Base-by-base conservation (phyloP, 2,888 invertebrate species). In the Chrysina gloriosa region DNA sequence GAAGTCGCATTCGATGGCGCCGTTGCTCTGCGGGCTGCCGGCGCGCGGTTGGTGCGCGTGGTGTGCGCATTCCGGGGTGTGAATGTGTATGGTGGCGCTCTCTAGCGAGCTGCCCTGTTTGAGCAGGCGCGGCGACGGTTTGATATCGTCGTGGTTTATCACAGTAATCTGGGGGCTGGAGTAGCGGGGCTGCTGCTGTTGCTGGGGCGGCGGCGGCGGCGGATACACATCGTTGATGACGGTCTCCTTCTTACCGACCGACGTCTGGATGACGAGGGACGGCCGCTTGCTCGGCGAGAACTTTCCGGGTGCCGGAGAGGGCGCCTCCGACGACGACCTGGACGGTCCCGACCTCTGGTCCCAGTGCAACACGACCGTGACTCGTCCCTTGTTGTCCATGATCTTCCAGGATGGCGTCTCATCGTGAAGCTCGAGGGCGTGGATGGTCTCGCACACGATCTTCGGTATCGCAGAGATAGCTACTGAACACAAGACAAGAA, bases 361-460 rank as follows among this genome's bases (percentile, higher is more conserved):
- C 96, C 96, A 96, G 86, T 96, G 95, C 84, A 96, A 88, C 84
- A 96, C 96, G 87, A 96, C 95, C 81, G 96, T 96, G 87, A 96
- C 94, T 84, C 95, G 92, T 84, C 96, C 96, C 88, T 95, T 95
- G 90, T 95, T 95, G 91, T 96, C 96, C 95, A 96, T 96, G 88
- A 96, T 96, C 87, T 96, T 96, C 96, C 96, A 96, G 86, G 95
- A 95, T 83, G 96, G 96, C 84, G 95, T 95, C 86, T 96, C 95
- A 93, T 95, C 94, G 88, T 95, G 95, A 84, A 96, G 88, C 86
- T 96, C 95, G 88, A 96, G 87, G 76, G 95, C 95, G 88, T 95
- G 94, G 84, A 96, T 95, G 82, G 96, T 96, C 88, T 96, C 96
- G 90, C 96, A 96, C 85, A 96, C 96, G 89, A 96, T 96, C 87